These are phyloP conservation scores for Antheraea yamamai DNA, from an alignment of 2,888 invertebrate species.

Conservation along the genomic window DNA sequence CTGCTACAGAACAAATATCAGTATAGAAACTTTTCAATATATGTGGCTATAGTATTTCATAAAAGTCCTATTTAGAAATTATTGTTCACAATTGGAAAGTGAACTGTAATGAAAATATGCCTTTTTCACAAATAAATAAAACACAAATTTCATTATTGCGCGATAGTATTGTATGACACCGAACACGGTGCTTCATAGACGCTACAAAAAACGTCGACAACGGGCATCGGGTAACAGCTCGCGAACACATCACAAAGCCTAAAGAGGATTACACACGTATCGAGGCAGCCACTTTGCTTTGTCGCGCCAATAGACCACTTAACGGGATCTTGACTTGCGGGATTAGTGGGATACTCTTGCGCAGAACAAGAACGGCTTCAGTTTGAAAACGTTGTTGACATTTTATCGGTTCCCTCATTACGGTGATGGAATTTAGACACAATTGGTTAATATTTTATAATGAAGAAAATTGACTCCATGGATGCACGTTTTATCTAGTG, in stretches of 20 bases:
- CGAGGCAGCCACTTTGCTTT: constrained; percentile 33
- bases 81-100: neutral
- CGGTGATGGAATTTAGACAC: neutral
- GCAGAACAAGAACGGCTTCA: constrained; percentile 10
- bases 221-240: constrained; percentile 21
- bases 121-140: neutral
- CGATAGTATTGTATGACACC: constrained; percentile 8
- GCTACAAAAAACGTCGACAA: constrained; percentile 22
- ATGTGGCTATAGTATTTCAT: neutral
- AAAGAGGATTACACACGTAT: constrained; percentile 36
- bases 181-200: constrained; percentile 8
- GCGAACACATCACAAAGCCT: constrained; percentile 23
- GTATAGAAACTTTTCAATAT: neutral
- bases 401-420: neutral
- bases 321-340: constrained; percentile 19
- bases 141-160: neutral
- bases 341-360: constrained; percentile 21
- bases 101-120: neutral
- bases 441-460: neutral
- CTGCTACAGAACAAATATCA: no score
- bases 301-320: constrained; percentile 15
- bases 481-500: neutral
- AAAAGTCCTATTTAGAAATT: neutral
- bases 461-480: neutral
- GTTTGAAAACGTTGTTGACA: constrained; percentile 5